phyloP scores from a whole-genome alignment of 2,797 vertebrate species.

The Crocodylus rhombifer region DNA sequence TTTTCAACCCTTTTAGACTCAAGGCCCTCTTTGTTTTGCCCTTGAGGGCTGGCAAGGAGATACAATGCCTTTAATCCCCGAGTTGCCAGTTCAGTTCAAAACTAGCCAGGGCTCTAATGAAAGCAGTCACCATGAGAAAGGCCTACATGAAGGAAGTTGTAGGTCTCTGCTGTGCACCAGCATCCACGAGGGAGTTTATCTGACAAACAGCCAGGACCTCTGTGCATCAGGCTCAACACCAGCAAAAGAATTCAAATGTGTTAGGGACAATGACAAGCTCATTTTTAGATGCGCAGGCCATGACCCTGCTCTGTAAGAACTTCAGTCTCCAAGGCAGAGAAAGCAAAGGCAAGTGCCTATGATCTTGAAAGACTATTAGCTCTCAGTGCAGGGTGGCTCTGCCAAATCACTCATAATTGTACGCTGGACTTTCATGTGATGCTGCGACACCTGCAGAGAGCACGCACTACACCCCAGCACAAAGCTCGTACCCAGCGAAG shows the following conservation, averaged over 20 bases:
- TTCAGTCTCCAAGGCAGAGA: background rate
- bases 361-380: background rate
- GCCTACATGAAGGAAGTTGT: background rate
- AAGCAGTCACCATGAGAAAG: background rate
- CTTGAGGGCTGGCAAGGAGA: no score
- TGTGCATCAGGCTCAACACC: background rate
- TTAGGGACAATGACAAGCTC: background rate
- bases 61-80: background rate
- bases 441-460: background rate
- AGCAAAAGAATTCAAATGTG: background rate
- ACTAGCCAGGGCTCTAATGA: background rate
- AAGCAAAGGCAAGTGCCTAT: background rate
- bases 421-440: background rate
- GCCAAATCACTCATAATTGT: background rate
- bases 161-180: background rate
- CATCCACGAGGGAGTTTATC: background rate
- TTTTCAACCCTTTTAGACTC: no score
- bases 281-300: background rate
- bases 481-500: background rate
- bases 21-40: no score
- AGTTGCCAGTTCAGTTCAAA: background rate
- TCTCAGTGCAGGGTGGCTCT: background rate
- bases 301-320: background rate
- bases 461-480: no score
- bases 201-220: background rate